Evolutionary conservation across 2,888 invertebrate genomes (phyloP).

Genomic region (Neocrepidodera transversa): DNA sequence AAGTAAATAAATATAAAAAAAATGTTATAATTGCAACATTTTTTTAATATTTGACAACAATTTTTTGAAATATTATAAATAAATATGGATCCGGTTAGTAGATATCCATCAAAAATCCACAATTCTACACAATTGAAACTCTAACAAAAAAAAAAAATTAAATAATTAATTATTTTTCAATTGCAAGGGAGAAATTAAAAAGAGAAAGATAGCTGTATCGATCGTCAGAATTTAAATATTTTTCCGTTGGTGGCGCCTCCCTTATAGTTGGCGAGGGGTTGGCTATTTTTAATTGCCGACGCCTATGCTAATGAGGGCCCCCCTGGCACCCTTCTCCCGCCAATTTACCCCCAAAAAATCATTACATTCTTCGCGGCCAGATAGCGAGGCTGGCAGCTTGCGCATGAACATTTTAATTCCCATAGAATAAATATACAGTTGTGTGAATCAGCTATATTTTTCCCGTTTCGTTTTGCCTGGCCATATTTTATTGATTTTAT

Average conservation of each 20-base stretch:
- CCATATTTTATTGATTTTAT: constrained; percentile 65
- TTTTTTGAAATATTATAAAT: too few relatives aligned
- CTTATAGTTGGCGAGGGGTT: constrained; percentile 45
- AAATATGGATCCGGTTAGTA: too few relatives aligned
- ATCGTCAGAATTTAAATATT: constrained; percentile 38
- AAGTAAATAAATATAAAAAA: too few relatives aligned
- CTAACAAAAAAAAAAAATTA: constrained; percentile 2
- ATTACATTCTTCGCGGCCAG: constrained; percentile 77
- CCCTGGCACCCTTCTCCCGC: constrained; percentile 57
- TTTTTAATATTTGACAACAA: too few relatives aligned
- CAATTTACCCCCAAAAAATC: constrained; percentile 86
- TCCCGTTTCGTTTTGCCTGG: constrained; percentile 54
- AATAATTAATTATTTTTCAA: constrained; percentile 27
- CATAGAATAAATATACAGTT: constrained; percentile 57
- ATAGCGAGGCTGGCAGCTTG: constrained; percentile 63
- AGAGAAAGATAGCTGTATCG: constrained; percentile 30
- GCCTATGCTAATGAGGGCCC: constrained; percentile 59
- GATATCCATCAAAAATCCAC: too few relatives aligned
- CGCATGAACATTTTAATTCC: constrained; percentile 63
- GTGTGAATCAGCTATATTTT: constrained; percentile 61
- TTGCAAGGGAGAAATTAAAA: constrained; percentile 19
- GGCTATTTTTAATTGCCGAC: constrained; percentile 55
- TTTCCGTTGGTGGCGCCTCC: constrained; percentile 31
- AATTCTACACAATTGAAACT: neutral
- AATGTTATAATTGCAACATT: too few relatives aligned